A percentile compares a stretch with the other conserved stretches of the same genome.
These are phyloP conservation scores for Drosophila hamatofila DNA, from an alignment of 2,888 invertebrate genomes.

Conservation along the genomic window DNA sequence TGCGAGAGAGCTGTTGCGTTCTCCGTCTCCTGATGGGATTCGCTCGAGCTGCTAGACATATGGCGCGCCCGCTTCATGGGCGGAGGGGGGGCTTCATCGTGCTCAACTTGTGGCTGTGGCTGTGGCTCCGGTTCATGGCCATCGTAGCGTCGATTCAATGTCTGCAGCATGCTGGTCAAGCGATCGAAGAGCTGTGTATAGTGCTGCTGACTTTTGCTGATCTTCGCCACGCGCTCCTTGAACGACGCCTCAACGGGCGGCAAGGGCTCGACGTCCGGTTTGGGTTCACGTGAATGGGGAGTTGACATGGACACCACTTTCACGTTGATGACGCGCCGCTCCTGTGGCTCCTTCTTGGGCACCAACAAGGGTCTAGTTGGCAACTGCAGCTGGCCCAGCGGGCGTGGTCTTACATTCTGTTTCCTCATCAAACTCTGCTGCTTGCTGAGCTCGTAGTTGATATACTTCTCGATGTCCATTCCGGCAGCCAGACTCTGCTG, in stretches of 20 bases:
- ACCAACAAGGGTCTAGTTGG: not conserved
- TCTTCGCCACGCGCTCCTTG: slow-evolving; percentile 50
- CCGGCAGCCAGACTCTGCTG: not conserved
- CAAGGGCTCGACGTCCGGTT: slow-evolving; percentile 21
- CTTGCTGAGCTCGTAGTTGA: slow-evolving; percentile 50
- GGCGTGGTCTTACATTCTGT: slow-evolving; percentile 7
- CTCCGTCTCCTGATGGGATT: slow-evolving; percentile 29
- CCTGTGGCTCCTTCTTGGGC: not conserved
- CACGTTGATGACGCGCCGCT: slow-evolving; percentile 32
- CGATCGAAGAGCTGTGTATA: slow-evolving; percentile 51
- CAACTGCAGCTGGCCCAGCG: slow-evolving; percentile 31
- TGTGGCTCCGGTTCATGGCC: slow-evolving; percentile 21
- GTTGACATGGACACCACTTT: slow-evolving; percentile 22
- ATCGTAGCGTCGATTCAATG: slow-evolving; percentile 53
- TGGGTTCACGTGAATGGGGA: not conserved
- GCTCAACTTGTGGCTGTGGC: not conserved
- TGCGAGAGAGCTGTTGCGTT: not conserved
- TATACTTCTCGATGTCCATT: slow-evolving; percentile 57
- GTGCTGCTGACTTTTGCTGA: slow-evolving; percentile 54
- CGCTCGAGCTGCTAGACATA: slow-evolving; percentile 47
- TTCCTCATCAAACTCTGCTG: slow-evolving; percentile 41
- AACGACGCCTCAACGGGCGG: slow-evolving; percentile 37
- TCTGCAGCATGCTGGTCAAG: slow-evolving; percentile 45
- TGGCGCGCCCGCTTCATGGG: slow-evolving; percentile 41
- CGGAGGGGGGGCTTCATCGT: slow-evolving; percentile 20